phyloP scores from a whole-genome alignment of 23 tunicate genomes.

The Halocynthia roretzi region DNA sequence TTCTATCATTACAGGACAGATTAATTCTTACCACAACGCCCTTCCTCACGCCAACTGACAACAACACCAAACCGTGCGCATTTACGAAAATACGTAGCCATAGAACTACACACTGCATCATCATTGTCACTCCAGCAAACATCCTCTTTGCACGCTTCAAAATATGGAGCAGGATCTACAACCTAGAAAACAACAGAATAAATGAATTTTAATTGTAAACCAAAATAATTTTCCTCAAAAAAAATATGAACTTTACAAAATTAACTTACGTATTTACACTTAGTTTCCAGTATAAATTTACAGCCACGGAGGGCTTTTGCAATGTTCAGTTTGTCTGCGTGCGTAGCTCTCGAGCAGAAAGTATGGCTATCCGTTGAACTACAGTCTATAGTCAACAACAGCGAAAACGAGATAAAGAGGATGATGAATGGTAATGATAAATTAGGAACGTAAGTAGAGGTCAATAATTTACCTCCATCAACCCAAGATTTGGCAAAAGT shows the following conservation, averaged over 20 bases:
- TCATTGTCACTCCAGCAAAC: constrained; percentile 88
- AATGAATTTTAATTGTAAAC: background rate
- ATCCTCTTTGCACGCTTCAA: constrained; percentile 96
- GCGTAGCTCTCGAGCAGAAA: constrained; percentile 73
- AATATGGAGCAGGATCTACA: constrained; percentile 82
- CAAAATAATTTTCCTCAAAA: background rate
- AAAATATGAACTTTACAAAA: background rate
- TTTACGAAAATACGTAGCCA: constrained; percentile 94
- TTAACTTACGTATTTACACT: constrained; percentile 75
- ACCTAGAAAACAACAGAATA: constrained; percentile 38
- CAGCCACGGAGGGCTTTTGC: constrained; percentile 88
- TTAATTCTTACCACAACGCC: constrained; percentile 63
- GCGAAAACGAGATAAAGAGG: no score
- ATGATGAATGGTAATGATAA: no score
- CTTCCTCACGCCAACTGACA: constrained; percentile 81
- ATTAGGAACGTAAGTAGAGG: no score
- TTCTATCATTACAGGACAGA: background rate
- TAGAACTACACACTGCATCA: constrained; percentile 85
- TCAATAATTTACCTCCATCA: constrained; percentile 59
- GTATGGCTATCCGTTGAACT: constrained; percentile 37
- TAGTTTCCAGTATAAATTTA: constrained; percentile 82
- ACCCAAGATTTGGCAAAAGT: constrained; percentile 91
- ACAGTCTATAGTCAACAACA: constrained; percentile 32
- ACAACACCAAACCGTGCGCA: constrained; percentile 89
- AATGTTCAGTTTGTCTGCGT: constrained; percentile 36